Percentiles rank a stretch among this genome's conserved stretches.
Conservation (phyloP, 2,888 invertebrate genomes). For the Colostygia pectinataria region DNA sequence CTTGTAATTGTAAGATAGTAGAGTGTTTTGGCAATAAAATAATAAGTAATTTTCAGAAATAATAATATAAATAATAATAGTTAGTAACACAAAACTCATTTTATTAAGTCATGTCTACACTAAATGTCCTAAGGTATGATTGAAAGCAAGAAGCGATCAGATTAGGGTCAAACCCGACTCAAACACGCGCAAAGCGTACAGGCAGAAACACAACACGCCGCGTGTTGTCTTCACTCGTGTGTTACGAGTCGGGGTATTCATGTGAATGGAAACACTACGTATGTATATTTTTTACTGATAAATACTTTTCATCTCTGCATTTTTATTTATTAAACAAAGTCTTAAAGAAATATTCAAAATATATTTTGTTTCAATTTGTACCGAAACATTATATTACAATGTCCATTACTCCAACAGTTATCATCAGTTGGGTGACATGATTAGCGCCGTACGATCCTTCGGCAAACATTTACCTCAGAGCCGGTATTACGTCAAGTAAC, state of each 20-base stretch:
- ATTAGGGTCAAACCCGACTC: slow-evolving; percentile 41
- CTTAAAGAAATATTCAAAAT: too few relatives aligned
- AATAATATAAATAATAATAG: too few relatives aligned
- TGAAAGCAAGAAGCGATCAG: slow-evolving; percentile 63
- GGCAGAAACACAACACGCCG: slow-evolving; percentile 19
- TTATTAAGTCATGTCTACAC: slow-evolving; percentile 31
- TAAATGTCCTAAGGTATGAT: slow-evolving; percentile 41
- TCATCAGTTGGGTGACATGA: slow-evolving; percentile 49
- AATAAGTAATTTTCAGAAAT: too few relatives aligned
- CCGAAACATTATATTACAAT: too few relatives aligned
- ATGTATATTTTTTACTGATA: too few relatives aligned
- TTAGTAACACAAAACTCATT: too few relatives aligned
- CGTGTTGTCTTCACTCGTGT: slow-evolving; percentile 3
- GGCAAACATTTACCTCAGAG: slow-evolving; percentile 46
- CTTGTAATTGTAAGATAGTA: too few relatives aligned
- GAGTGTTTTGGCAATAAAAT: too few relatives aligned
- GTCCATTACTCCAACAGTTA: slow-evolving; percentile 32
- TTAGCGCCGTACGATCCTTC: slow-evolving; percentile 49
- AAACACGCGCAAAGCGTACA: slow-evolving; percentile 17
- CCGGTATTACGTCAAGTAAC: slow-evolving; percentile 58
- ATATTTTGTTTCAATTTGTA: too few relatives aligned
- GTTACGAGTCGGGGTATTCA: background rate
- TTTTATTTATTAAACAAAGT: too few relatives aligned
- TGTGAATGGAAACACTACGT: slow-evolving; percentile 8
- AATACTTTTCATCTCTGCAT: too few relatives aligned